These are phyloP conservation scores for Agrilus biguttatus DNA, from an alignment of 2,888 invertebrate genomes.

Conservation along the genomic window DNA sequence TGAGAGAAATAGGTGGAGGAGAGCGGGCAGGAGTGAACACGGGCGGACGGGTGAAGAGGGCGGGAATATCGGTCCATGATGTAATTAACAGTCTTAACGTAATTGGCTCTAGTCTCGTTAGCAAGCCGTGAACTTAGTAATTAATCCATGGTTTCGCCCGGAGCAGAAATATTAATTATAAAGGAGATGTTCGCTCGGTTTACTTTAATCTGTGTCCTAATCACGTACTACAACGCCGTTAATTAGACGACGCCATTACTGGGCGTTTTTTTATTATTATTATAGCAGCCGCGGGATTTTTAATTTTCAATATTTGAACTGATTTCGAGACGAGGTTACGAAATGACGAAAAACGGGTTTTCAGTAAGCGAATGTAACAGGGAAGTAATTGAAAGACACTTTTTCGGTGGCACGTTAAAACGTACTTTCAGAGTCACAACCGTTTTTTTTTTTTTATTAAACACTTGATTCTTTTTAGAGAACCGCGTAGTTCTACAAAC, in stretches of 20 bases:
- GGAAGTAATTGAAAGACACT: too few relatives aligned
- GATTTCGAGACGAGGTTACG: neutral
- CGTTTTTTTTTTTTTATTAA: too few relatives aligned
- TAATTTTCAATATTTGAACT: conserved; percentile 1
- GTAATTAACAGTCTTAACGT: conserved; percentile 36
- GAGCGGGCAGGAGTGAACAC: too few relatives aligned
- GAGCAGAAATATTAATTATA: conserved; percentile 34
- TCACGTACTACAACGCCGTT: neutral
- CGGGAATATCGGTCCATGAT: conserved; percentile 17
- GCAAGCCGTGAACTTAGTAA: conserved; percentile 38
- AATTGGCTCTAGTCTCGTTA: conserved; percentile 37
- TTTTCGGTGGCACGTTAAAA: too few relatives aligned
- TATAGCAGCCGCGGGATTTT: neutral
- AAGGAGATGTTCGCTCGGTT: conserved; percentile 24
- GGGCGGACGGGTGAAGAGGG: too few relatives aligned
- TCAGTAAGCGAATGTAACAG: too few relatives aligned
- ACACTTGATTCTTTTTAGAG: too few relatives aligned
- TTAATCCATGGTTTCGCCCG: conserved; percentile 35
- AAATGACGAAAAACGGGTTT: too few relatives aligned
- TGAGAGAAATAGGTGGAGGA: too few relatives aligned
- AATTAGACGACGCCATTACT: neutral
- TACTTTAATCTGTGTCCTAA: conserved; percentile 10
- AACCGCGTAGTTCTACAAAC: too few relatives aligned
- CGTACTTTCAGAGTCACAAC: too few relatives aligned
- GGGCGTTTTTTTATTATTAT: neutral